These are phyloP conservation scores for Eueides isabella DNA, from an alignment of 1,140 invertebrate genomes.

Conservation along the genomic window DNA sequence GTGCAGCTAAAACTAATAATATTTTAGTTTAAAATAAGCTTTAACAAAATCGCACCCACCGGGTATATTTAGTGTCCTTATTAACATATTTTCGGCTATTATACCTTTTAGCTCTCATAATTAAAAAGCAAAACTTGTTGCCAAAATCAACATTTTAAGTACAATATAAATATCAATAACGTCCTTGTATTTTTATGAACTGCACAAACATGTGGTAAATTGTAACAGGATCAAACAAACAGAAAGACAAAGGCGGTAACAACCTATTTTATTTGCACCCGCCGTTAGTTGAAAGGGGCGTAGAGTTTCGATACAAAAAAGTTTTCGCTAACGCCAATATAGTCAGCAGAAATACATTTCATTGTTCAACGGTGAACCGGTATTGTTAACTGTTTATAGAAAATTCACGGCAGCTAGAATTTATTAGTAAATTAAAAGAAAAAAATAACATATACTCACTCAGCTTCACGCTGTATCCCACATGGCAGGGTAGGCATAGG, in stretches of 20 bases:
- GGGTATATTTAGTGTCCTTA: not conserved
- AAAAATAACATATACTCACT: too few relatives aligned
- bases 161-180: not conserved
- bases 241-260: conserved; percentile 21
- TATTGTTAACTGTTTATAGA: conserved; percentile 43
- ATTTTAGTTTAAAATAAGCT: not conserved
- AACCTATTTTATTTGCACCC: conserved; percentile 30
- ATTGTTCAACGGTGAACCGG: conserved; percentile 29
- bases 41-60: not conserved
- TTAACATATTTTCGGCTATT: not conserved
- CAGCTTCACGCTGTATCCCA: too few relatives aligned
- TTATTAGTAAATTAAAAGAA: not conserved
- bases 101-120: not conserved
- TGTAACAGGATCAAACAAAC: not conserved
- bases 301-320: conserved; percentile 43
- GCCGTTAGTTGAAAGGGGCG: conserved; percentile 36
- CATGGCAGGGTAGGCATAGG: too few relatives aligned
- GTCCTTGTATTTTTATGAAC: not conserved
- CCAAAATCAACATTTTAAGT: conserved; percentile 9
- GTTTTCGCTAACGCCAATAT: conserved; percentile 54
- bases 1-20: too few relatives aligned
- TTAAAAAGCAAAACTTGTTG: not conserved
- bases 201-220: not conserved
- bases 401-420: conserved; percentile 1
- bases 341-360: conserved; percentile 39